Conservation (phyloP, 2,888 invertebrate genomes). For the Agapetus fuscipes region DNA sequence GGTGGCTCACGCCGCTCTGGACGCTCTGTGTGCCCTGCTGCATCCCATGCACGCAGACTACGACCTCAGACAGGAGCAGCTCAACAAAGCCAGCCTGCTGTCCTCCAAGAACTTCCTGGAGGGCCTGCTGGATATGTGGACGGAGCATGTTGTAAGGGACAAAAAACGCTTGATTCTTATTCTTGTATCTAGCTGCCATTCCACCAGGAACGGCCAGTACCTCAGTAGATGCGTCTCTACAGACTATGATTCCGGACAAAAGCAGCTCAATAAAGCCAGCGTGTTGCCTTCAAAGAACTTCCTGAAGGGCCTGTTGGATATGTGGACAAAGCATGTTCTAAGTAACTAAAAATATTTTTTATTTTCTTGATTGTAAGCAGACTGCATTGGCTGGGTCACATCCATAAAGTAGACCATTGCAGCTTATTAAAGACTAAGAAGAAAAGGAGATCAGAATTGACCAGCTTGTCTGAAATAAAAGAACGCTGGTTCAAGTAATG, state of each 20-base stretch:
- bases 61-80: conserved; percentile 93
- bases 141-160: conserved; percentile 81
- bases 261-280: conserved; percentile 96
- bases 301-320: conserved; percentile 84
- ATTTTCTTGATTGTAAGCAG: no score
- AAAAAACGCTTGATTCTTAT: no score
- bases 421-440: no score
- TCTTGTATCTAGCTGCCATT: no score
- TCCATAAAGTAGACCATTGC: no score
- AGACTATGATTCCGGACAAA: conserved; percentile 92
- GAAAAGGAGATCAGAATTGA: no score
- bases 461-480: no score
- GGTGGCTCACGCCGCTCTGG: conserved; percentile 91
- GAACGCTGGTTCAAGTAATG: no score
- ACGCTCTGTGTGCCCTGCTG: conserved; percentile 96
- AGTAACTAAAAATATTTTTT: no score
- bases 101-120: conserved; percentile 88
- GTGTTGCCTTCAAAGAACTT: conserved; percentile 86
- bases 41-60: conserved; percentile 97
- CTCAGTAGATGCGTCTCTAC: no score
- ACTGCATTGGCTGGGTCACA: no score
- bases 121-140: conserved; percentile 90
- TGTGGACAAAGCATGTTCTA: conserved; percentile 93
- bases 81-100: conserved; percentile 93
- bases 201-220: no score